Evolutionary conservation across 23 tunicate genomes (phyloP).

Genomic region (Ascidia mentula): DNA sequence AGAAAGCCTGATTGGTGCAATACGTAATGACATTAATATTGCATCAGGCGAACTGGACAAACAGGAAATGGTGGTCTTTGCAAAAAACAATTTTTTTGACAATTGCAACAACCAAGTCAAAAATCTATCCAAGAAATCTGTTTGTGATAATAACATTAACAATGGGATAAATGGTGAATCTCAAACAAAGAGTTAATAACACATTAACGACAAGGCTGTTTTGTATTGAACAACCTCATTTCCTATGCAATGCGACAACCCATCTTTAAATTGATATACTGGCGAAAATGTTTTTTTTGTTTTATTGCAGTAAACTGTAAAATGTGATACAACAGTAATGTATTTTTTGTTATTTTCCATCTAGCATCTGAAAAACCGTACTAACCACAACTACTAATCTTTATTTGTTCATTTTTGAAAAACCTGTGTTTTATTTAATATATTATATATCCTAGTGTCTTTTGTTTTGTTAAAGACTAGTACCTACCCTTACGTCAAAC

Average conservation of each 20-base stretch:
- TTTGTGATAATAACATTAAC: not conserved
- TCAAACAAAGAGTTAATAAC: not conserved
- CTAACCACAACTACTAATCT: no score
- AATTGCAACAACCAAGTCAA: not conserved
- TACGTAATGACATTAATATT: constrained; percentile 60
- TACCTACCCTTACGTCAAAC: no score
- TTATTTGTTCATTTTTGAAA: no score
- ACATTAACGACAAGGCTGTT: no score
- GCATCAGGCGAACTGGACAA: constrained; percentile 55
- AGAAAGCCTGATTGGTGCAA: constrained; percentile 60
- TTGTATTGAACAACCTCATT: no score
- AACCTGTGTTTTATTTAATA: no score
- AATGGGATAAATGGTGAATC: not conserved
- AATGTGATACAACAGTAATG: not conserved
- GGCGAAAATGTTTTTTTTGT: not conserved
- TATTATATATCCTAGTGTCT: no score
- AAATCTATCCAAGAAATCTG: not conserved
- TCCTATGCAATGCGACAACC: no score
- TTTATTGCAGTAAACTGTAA: not conserved
- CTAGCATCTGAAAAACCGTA: no score
- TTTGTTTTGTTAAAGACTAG: no score
- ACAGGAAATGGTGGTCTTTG: constrained; percentile 21
- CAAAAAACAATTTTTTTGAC: constrained; percentile 20
- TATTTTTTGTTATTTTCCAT: no score
- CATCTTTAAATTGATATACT: no score